phyloP scores from a whole-genome alignment of 2,797 vertebrate species.

The Heliangelus exortis region DNA sequence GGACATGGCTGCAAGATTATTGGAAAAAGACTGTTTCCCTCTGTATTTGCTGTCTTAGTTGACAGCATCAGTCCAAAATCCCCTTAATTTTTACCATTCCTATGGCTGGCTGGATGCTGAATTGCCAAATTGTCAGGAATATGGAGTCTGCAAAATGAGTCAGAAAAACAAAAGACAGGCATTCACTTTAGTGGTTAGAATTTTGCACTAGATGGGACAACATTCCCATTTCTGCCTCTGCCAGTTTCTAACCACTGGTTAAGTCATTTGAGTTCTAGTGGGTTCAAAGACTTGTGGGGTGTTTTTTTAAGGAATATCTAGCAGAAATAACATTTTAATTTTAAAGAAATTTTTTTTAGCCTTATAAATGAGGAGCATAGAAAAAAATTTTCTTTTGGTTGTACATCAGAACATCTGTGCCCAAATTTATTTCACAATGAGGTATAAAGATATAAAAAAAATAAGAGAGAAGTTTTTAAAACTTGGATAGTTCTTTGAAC shows the following conservation, averaged over 20 bases:
- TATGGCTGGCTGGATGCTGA: background rate
- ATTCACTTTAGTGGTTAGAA: background rate
- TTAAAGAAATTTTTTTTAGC: background rate
- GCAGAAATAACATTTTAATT: background rate
- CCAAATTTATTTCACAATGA: background rate
- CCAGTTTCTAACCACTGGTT: background rate
- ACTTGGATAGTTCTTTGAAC: background rate
- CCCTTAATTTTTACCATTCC: background rate
- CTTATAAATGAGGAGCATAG: background rate
- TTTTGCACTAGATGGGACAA: background rate
- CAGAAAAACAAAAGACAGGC: background rate
- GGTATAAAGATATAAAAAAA: background rate
- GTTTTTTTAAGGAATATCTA: background rate
- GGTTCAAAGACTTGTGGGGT: background rate
- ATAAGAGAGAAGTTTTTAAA: background rate
- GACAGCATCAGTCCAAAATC: background rate
- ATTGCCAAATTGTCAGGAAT: background rate
- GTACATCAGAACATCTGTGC: background rate
- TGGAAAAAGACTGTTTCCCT: background rate
- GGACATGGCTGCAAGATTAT: background rate
- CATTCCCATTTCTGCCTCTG: background rate
- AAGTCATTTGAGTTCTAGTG: background rate
- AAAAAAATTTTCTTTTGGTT: background rate
- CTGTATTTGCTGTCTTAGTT: background rate
- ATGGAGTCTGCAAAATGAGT: background rate